Base-by-base conservation (phyloP, 2,797 vertebrate species). In the Bufotes viridis region DNA sequence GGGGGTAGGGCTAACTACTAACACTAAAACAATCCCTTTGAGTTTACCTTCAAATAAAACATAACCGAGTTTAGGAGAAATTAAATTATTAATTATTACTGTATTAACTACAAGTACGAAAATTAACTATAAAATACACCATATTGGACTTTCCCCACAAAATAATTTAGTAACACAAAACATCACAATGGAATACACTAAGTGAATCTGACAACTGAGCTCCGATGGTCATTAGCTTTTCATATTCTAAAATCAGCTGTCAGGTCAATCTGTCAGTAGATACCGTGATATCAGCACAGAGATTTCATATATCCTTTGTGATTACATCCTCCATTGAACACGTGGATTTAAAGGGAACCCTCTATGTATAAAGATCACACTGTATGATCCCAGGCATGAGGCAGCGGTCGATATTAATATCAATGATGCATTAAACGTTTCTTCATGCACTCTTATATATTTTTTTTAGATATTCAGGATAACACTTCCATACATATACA, bases 171-270 rank as follows among this genome's bases (percentile, higher is more conserved):
- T 22, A 34, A 51, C 51, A 70, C 26, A 72, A 74, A 84, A 58
- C 26, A 58, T 84, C 67, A 22, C 55, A 34, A 83, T 60, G 26
- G n/a, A 34, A 34, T 17, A 17, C 1, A 14, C 67, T 60, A 67
- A 84, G 67, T 12, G 17, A 7, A 84, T 84, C 53, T 84, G 82
- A 83, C 83, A 78, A 15, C 72, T 85, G 83, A 85, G 12, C 26
- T 76, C 34, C 18, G 58, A 8, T 49, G 65, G 83, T 85, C 83
- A 85, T 49, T 85, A 61, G 57, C 72, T 63, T 85, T 74, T 76
- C 61, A 61, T 60, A 76, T 61, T 76, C 20, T 63, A 42, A 61
- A 85, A 76, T 85, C 83, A 85, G 83, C 83, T 85, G 83, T 85
- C 83, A 78, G 72, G 70, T 76, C 61, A 51, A 85, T 85, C 55